These are phyloP conservation scores for Tolmerus cingulatus DNA, from an alignment of 2,888 invertebrate species.

Conservation along the genomic window DNA sequence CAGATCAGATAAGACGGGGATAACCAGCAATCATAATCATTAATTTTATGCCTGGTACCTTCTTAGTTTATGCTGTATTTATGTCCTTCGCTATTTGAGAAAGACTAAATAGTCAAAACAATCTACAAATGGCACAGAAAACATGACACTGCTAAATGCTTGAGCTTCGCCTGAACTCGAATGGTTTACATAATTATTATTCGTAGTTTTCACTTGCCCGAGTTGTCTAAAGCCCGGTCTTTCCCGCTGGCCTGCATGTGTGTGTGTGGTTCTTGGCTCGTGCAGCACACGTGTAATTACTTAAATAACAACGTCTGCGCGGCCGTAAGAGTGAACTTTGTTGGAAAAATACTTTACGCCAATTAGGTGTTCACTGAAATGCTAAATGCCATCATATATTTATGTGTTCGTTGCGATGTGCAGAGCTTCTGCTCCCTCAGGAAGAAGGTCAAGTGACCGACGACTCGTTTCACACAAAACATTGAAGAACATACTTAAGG, in stretches of 20 bases:
- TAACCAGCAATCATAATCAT: neutral
- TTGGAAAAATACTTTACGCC: conserved; percentile 7
- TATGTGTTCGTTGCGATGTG: neutral
- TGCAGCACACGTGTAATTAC: conserved; percentile 27
- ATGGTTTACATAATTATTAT: conserved; percentile 4
- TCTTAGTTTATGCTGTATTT: neutral
- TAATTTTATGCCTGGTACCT: neutral
- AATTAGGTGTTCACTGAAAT: conserved; percentile 10
- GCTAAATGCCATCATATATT: conserved; percentile 2
- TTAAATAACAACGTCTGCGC: conserved; percentile 3
- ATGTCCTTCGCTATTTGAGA: neutral
- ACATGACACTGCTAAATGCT: neutral
- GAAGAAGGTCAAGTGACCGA: conserved; percentile 36
- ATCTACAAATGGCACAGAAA: neutral
- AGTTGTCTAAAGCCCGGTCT: neutral
- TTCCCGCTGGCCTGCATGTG: neutral
- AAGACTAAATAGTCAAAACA: neutral
- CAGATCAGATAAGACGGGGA: neutral
- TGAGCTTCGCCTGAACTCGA: neutral
- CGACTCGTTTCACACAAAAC: conserved; percentile 19
- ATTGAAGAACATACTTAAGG: neutral
- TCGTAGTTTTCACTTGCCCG: neutral
- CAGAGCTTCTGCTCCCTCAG: neutral
- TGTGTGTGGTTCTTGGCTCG: neutral
- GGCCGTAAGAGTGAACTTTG: neutral